phyloP scores from a whole-genome alignment of 2,797 vertebrate genomes.

The Stomatorhinus walkeri region DNA sequence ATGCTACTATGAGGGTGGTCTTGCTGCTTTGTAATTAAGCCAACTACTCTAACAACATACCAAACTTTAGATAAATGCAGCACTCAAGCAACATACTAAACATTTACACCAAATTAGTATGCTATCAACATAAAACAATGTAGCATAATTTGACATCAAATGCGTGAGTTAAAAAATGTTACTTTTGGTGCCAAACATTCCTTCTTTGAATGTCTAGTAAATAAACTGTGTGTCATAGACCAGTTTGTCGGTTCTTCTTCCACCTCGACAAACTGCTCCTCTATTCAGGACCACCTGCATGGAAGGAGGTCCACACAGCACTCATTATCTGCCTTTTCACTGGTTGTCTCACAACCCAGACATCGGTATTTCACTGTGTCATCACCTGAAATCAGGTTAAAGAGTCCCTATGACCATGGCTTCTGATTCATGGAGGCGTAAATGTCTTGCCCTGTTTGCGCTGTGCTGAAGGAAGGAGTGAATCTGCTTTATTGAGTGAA shows the following conservation, averaged over 20 bases:
- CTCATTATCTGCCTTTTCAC: slow-evolving; percentile 2
- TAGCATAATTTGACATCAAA: not conserved
- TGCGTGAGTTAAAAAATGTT: not conserved
- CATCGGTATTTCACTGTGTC: slow-evolving; percentile 11
- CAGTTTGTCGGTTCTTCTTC: not conserved
- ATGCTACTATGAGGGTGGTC: not conserved
- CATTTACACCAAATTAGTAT: not conserved
- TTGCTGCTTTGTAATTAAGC: not conserved
- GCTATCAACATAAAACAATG: not conserved
- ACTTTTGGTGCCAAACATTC: not conserved
- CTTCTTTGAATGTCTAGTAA: not conserved
- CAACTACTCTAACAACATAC: not conserved
- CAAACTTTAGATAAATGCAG: not conserved
- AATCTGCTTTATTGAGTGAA: slow-evolving; percentile 20
- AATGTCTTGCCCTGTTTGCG: slow-evolving; percentile 14
- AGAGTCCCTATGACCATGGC: not conserved
- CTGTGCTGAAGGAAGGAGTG: slow-evolving; percentile 26
- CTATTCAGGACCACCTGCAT: not conserved
- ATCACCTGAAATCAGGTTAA: slow-evolving; percentile 22
- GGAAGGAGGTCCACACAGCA: not conserved
- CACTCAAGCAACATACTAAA: not conserved
- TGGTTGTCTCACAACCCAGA: not conserved
- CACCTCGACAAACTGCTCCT: not conserved
- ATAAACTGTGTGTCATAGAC: not conserved
- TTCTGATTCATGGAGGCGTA: slow-evolving; percentile 10